phyloP scores from a whole-genome alignment of 2,113 vertebrate genomes.

The Petromus typicus region DNA sequence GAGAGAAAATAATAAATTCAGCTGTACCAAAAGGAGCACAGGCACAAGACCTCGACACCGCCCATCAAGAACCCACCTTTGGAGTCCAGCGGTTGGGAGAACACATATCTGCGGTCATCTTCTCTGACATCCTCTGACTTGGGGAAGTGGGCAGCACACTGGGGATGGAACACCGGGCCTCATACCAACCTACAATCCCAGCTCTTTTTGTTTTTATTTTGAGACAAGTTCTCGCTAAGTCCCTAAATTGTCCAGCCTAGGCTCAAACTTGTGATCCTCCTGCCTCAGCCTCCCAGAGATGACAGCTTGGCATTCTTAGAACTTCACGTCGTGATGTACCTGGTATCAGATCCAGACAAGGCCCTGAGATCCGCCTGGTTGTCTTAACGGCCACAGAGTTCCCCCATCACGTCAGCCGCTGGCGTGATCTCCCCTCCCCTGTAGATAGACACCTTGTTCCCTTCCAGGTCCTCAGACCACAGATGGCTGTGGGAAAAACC shows the following conservation, averaged over 20 bases:
- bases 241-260: neutral
- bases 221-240: neutral
- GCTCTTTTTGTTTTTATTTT: neutral
- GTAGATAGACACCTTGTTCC: too few species aligned
- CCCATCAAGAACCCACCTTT: neutral
- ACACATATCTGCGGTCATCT: fast-evolving
- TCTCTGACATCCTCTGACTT: neutral
- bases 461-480: neutral
- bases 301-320: neutral
- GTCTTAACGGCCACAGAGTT: too few species aligned
- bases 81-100: neutral
- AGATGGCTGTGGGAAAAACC: neutral
- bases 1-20: neutral
- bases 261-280: neutral
- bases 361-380: neutral
- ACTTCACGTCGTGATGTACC: neutral
- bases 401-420: too few species aligned
- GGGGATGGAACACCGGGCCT: neutral
- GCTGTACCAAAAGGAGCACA: neutral
- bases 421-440: neutral
- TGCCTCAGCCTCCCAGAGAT: neutral
- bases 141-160: neutral
- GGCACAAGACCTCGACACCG: neutral
- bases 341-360: neutral
- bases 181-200: neutral